Percentiles rank a stretch among this genome's conserved stretches.
phyloP scores from a whole-genome alignment of 2,888 invertebrate genomes.

The Latrodectus elegans region DNA sequence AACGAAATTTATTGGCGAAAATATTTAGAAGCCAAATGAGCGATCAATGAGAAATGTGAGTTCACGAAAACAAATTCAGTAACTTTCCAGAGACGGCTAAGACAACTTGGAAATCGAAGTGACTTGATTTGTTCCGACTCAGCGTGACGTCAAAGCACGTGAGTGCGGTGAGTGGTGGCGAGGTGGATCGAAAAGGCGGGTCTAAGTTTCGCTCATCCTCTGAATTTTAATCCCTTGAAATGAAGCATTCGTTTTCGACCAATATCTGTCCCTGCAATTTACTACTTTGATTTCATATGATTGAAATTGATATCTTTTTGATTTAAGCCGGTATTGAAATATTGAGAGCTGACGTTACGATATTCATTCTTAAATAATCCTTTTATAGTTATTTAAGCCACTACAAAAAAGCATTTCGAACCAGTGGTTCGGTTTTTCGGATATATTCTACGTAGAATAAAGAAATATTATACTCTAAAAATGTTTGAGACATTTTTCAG shows the following conservation, averaged over 20 bases:
- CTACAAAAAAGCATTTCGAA: no score
- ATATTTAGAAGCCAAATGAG: constrained; percentile 21
- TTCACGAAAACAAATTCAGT: neutral
- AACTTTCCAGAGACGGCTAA: constrained; percentile 3
- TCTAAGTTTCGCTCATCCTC: constrained; percentile 24
- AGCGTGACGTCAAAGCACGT: constrained; percentile 49
- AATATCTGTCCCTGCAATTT: no score
- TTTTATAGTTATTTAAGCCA: no score
- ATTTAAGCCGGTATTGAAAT: no score
- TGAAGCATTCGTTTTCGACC: neutral
- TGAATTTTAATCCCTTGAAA: constrained; percentile 16
- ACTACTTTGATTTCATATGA: no score
- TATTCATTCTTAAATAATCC: no score
- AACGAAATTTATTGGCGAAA: neutral
- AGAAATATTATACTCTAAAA: no score
- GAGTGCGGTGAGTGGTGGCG: constrained; percentile 61
- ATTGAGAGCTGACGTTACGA: no score
- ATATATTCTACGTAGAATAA: no score
- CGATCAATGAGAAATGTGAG: constrained; percentile 21
- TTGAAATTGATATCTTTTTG: no score
- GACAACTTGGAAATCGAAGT: constrained; percentile 47
- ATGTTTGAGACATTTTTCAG: no score
- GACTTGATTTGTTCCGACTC: constrained; percentile 63
- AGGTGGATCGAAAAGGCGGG: constrained; percentile 55
- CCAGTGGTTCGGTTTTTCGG: no score